Evolutionary conservation across 2,888 invertebrate species (phyloP).

Genomic region (Microdon myrmicae): DNA sequence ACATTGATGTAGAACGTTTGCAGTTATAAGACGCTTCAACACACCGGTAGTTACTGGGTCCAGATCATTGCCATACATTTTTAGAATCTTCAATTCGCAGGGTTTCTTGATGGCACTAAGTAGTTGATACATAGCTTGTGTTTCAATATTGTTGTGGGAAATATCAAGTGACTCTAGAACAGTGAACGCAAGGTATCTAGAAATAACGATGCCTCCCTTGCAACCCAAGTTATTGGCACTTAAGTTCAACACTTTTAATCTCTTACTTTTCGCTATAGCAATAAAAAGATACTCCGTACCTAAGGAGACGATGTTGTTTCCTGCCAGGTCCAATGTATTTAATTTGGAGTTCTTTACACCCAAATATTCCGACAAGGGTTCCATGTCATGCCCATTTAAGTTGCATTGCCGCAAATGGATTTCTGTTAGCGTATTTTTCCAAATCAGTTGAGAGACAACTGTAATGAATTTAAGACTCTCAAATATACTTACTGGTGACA

Average conservation of each 20-base stretch:
- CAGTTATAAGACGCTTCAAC: constrained; percentile 57
- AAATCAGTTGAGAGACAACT: constrained; percentile 57
- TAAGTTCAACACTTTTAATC: constrained; percentile 58
- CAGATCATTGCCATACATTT: constrained; percentile 60
- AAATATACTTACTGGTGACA: constrained; percentile 51
- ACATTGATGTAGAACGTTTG: constrained; percentile 53
- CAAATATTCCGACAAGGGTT: constrained; percentile 60
- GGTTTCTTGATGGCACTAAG: constrained; percentile 60
- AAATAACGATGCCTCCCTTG: constrained; percentile 61
- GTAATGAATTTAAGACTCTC: constrained; percentile 59
- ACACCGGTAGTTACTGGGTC: constrained; percentile 55
- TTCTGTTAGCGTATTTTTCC: constrained; percentile 59
- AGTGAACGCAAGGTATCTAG: constrained; percentile 54
- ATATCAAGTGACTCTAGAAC: constrained; percentile 57
- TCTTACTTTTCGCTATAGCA: constrained; percentile 53
- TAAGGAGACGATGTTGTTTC: constrained; percentile 59
- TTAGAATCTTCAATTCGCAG: constrained; percentile 54
- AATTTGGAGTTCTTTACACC: constrained; percentile 39
- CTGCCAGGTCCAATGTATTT: constrained; percentile 56
- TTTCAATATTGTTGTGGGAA: constrained; percentile 58
- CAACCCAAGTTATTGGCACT: constrained; percentile 58
- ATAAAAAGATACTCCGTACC: constrained; percentile 58
- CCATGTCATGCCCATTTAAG: constrained; percentile 60
- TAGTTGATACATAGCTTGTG: constrained; percentile 56
- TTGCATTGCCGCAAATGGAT: constrained; percentile 60